Evolutionary conservation across 2,888 invertebrate genomes (phyloP).

Genomic region (Drosophila infuscata): DNA sequence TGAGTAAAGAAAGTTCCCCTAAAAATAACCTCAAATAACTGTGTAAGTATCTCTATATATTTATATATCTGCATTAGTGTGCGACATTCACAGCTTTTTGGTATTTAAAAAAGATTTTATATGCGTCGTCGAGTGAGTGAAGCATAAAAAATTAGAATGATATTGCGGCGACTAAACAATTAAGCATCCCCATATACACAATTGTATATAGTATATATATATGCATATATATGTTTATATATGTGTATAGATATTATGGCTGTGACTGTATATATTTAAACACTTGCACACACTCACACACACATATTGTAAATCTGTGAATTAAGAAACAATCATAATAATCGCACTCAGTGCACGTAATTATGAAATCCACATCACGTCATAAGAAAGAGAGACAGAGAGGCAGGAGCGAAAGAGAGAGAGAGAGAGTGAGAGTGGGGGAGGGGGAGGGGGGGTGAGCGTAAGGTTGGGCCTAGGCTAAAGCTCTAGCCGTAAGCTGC

Average conservation of each 20-base stretch:
- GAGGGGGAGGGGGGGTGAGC: not conserved
- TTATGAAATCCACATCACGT: slow-evolving; percentile 68
- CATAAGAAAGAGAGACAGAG: slow-evolving; percentile 6
- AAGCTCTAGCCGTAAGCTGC: slow-evolving; percentile 48
- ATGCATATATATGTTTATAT: not conserved
- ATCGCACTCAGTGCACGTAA: slow-evolving; percentile 76
- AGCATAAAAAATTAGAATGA: slow-evolving; percentile 40
- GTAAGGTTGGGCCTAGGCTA: slow-evolving; percentile 1
- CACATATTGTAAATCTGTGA: slow-evolving; percentile 66
- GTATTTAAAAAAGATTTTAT: slow-evolving; percentile 30
- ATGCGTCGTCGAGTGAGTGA: slow-evolving; percentile 19
- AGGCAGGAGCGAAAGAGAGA: slow-evolving; percentile 4
- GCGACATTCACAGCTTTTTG: slow-evolving; percentile 26
- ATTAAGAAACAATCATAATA: slow-evolving; percentile 81
- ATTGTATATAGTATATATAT: not conserved
- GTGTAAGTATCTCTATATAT: not conserved
- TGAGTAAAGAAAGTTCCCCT: not conserved
- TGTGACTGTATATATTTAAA: slow-evolving; percentile 5
- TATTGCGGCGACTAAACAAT: slow-evolving; percentile 43
- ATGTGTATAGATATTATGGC: not conserved
- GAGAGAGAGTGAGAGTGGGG: slow-evolving; percentile 3
- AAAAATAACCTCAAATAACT: not conserved
- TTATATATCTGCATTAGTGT: not conserved
- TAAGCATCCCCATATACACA: slow-evolving; percentile 16
- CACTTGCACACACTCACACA: slow-evolving; percentile 14